Base-by-base conservation (phyloP, 2,113 vertebrate genomes). In the Psittacus erithacus region DNA sequence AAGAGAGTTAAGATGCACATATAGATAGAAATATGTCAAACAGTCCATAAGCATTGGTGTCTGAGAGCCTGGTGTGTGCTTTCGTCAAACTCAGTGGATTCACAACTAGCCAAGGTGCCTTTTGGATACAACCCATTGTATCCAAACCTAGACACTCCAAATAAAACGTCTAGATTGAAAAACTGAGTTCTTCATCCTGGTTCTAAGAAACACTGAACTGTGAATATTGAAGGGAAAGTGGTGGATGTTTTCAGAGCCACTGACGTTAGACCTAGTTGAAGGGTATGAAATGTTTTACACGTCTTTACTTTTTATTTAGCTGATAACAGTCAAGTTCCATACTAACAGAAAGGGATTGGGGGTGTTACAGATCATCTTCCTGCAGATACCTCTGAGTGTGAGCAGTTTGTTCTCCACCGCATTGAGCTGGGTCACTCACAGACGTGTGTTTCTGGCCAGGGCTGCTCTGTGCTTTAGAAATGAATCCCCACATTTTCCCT, bases 401-500 rank as follows among this genome's bases (percentile, higher is more conserved):
- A 44, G 77, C 60, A 10, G 9, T 6, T 20, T 29, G 11, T 5
- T n/a, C 11, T 9, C 7, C 33, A 2, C 31, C 17, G 77, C 47
- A 10, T 1, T 2, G 49, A 17, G 75, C 80, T 46, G 81, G 59
- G 13, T 28, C 14, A 52, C 38, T 28, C 28, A 1, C 47, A 17
- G 16, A 10, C 10, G 7, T 3, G 2, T 10, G 27, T 6, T 49
- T 27, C 39, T 28, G 29, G 11, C 19, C 39, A 17, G 68, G 31
- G 64, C 33, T 2, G 8, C 9, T 2, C 14, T 13, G 4, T 4
- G n/a, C 39, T 69, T n/a, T 29, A 2, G 9, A 29, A 68, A 47
- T 2, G 7, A n/a, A 39, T 47, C 65, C 38, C 50, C 24, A 33
- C 4, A 0, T 59, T 60, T 70, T 60, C n/a, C 55, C 7, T 0